Percentiles rank a stretch among this genome's conserved stretches.
Evolutionary conservation across 2,888 invertebrate species (phyloP).

Genomic region (Anodontia alba): DNA sequence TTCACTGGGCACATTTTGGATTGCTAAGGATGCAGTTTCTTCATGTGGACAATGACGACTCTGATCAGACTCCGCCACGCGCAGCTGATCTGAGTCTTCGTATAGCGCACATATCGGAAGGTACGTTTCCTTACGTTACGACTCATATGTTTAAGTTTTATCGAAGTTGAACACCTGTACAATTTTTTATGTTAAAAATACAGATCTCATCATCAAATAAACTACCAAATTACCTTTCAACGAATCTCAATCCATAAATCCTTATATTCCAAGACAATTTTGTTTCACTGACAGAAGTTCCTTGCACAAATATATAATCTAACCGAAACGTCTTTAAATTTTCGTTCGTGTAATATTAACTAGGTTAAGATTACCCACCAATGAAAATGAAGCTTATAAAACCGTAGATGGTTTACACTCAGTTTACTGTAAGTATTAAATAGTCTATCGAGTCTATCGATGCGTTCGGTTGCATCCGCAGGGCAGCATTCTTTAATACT

Average conservation of each 20-base stretch:
- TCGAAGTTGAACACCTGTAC: not conserved
- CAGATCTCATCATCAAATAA: not conserved
- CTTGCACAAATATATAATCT: not conserved
- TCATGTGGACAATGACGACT: too few relatives aligned
- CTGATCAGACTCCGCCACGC: too few relatives aligned
- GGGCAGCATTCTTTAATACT: slow-evolving; percentile 1
- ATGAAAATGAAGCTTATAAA: not conserved
- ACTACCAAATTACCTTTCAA: not conserved
- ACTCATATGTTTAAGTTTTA: too few relatives aligned
- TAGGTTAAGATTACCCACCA: not conserved
- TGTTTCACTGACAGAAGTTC: not conserved
- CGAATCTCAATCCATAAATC: not conserved
- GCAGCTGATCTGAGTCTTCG: too few relatives aligned
- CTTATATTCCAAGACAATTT: not conserved
- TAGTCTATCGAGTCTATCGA: not conserved
- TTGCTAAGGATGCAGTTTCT: too few relatives aligned
- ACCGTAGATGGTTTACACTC: not conserved
- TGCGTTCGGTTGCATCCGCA: slow-evolving; percentile 10
- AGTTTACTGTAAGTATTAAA: not conserved
- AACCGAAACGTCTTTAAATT: not conserved
- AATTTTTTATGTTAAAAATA: not conserved
- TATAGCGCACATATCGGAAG: too few relatives aligned
- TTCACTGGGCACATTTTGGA: too few relatives aligned
- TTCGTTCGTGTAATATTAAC: not conserved
- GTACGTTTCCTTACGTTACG: too few relatives aligned